Conservation (phyloP, 2,888 invertebrate species). For the Xylota sylvarum region DNA sequence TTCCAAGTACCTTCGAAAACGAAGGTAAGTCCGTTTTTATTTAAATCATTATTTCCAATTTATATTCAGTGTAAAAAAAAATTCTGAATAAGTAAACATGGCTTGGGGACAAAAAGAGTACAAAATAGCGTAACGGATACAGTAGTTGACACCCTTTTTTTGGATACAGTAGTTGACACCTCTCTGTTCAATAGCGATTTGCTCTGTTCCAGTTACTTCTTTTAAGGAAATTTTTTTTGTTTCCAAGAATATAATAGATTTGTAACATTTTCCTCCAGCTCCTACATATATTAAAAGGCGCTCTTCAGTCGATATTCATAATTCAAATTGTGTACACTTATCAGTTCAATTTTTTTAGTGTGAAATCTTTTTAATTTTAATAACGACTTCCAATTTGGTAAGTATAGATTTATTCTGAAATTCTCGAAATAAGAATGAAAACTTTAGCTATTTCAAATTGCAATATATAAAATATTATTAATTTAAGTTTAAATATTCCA, state of each 20-base stretch:
- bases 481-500: conserved; percentile 4
- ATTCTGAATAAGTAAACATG: too few species aligned
- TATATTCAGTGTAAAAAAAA: too few species aligned
- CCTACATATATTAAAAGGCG: conserved; percentile 1
- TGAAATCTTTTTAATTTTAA: background rate
- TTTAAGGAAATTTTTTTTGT: background rate
- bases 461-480: conserved; percentile 1
- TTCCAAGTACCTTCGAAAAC: too few species aligned
- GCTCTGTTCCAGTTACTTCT: conserved; percentile 17
- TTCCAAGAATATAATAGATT: conserved; percentile 4
- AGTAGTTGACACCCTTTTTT: too few species aligned
- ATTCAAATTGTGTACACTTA: background rate
- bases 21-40: too few species aligned
- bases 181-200: conserved; percentile 12
- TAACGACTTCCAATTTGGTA: conserved; percentile 2
- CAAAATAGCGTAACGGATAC: too few species aligned
- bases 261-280: conserved; percentile 1
- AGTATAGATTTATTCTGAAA: conserved; percentile 1
- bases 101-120: too few species aligned
- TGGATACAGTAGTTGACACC: too few species aligned
- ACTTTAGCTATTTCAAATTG: background rate
- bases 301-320: conserved; percentile 4
- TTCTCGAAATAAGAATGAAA: conserved; percentile 2
- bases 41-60: too few species aligned
- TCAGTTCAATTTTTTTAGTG: background rate